These are phyloP conservation scores for Gallinago solitaria DNA, from an alignment of 2,797 vertebrate genomes.

Conservation along the genomic window DNA sequence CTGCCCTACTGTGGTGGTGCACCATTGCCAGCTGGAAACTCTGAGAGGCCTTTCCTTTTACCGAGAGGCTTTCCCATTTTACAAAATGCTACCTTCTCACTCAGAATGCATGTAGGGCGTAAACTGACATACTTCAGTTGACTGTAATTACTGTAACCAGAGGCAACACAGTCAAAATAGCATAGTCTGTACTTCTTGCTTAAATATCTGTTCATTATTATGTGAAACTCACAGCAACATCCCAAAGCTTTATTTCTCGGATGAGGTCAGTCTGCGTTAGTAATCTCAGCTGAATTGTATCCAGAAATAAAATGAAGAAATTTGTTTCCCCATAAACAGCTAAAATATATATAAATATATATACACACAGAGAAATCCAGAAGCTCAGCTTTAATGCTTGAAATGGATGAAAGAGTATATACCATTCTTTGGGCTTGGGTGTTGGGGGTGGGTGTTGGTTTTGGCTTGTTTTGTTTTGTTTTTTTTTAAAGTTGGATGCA, in stretches of 20 bases:
- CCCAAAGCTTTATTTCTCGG: background rate
- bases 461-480: background rate
- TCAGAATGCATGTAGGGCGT: background rate
- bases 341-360: background rate
- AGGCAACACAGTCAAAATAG: background rate
- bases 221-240: background rate
- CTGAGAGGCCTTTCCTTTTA: background rate
- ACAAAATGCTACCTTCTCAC: background rate
- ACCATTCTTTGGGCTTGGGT: background rate
- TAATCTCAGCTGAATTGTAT: background rate
- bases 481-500: rapidly evolving
- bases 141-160: background rate
- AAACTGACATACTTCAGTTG: background rate
- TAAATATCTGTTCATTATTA: background rate
- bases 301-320: background rate
- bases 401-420: background rate
- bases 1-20: background rate
- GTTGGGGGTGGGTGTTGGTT: background rate
- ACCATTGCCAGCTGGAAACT: background rate
- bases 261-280: background rate
- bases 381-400: background rate
- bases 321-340: background rate
- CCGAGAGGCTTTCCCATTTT: background rate
- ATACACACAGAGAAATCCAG: background rate
- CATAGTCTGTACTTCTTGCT: background rate